Evolutionary conservation across 2,797 vertebrate genomes (phyloP), one percentile per base, ranked within the genome.

Genomic region (Luscinia luscinia): DNA sequence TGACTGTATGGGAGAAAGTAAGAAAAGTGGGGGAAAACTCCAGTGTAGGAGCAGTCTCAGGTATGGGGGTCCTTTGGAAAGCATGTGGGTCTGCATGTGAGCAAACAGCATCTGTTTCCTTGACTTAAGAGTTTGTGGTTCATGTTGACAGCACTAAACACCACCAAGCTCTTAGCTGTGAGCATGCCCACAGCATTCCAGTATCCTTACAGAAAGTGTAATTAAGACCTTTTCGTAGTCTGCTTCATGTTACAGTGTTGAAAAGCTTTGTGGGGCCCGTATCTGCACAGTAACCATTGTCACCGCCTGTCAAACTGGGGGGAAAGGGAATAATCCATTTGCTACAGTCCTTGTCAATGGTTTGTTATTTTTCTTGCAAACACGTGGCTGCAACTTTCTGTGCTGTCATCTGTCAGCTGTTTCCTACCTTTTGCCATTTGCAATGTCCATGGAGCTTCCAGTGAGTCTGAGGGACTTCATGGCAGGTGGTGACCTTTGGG

Each of bases 311-410:
- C 80, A 88, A 81, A 94, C 77, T 82, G 82, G 79, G 87, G 88
- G 89, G 83, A 95, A 86, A 87, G 85, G 94, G 75, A 93, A 90
- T 84, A 80, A 72, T 57, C 87, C 80, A 51, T 97, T 90, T 94
- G 82, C 91, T 85, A 88, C 87, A 84, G 6, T 81, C 85, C 21
- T 51, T 93, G 73, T 94, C 84, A 90, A 63, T 36, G 68, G 62
- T 92, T 91, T 82, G 61, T 91, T 94, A 69, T 87, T 95, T 93
- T 84, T 83, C 92, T 95, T 88, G 91, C 87, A 52, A 87, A 86
- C 52, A 9, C 2, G 62, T 86, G 77, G 52, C 77, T 88, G 81
- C 77, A 89, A 52, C 83, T 89, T 92, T 90, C 80, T 90, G 58
- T 86, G 58, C 85, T 91, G 54, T 91, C 72, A 66, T 49, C 87